These are phyloP conservation scores for Notodonta dromedarius DNA, from an alignment of 2,888 invertebrate genomes.

Conservation along the genomic window DNA sequence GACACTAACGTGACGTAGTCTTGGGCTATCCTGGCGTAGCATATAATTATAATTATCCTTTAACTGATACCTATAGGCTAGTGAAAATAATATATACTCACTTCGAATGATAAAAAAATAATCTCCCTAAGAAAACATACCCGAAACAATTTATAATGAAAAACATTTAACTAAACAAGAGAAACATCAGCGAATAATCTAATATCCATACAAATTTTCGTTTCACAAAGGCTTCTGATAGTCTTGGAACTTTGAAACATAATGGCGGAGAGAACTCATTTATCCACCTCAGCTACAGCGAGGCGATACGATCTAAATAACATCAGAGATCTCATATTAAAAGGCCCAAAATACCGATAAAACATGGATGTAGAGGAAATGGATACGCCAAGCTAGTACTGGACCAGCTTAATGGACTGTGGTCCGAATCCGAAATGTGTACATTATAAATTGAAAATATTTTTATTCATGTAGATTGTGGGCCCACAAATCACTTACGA, in stretches of 20 bases:
- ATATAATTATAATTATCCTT: too few relatives aligned
- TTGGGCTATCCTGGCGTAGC: too few relatives aligned
- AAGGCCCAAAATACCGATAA: constrained; percentile 68
- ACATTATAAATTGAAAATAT: too few relatives aligned
- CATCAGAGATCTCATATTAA: constrained; percentile 72
- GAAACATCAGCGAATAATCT: constrained; percentile 21
- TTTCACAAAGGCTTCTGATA: constrained; percentile 49
- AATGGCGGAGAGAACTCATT: constrained; percentile 60
- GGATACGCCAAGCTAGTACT: constrained; percentile 14
- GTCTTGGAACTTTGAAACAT: constrained; percentile 54
- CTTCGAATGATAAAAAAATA: too few relatives aligned
- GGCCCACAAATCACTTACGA: too few relatives aligned
- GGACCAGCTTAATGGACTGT: too few relatives aligned
- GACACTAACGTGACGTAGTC: too few relatives aligned
- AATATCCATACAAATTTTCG: constrained; percentile 40
- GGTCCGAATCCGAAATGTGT: too few relatives aligned
- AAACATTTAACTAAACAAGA: constrained; percentile 1
- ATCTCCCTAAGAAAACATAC: background rate
- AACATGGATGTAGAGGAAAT: constrained; percentile 26
- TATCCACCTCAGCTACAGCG: constrained; percentile 76
- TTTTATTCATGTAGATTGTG: too few relatives aligned
- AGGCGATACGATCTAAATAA: constrained; percentile 69
- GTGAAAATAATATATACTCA: too few relatives aligned
- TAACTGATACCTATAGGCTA: too few relatives aligned
- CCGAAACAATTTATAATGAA: background rate